Evolutionary conservation across 2,113 vertebrate species (phyloP).

Genomic region (Baryphthengus martii): DNA sequence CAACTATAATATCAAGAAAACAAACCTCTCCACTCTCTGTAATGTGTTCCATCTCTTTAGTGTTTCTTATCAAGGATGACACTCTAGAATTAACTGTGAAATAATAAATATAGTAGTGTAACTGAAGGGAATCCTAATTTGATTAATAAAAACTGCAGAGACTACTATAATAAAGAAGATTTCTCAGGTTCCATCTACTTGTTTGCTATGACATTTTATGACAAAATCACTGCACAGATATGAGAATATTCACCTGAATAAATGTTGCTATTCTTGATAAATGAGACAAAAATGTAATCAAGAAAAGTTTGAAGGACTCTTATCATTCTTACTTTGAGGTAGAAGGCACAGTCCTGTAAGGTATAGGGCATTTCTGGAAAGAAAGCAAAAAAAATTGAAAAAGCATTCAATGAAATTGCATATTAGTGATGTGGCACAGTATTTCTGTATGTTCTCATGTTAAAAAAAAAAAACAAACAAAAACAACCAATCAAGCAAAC

Average conservation of each 20-base stretch:
- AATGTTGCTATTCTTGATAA: not conserved
- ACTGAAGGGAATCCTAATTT: not conserved
- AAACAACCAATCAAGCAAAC: too few relatives aligned
- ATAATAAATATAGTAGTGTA: not conserved
- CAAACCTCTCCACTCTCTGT: not conserved
- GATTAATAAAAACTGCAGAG: not conserved
- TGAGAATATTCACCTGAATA: not conserved
- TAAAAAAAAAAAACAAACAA: not conserved
- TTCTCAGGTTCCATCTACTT: not conserved
- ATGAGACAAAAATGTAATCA: not conserved
- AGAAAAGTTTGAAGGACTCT: not conserved
- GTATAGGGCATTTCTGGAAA: not conserved
- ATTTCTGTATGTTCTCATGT: not conserved
- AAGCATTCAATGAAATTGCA: not conserved
- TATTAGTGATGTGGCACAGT: not conserved
- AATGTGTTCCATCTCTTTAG: not conserved
- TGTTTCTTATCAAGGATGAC: not conserved
- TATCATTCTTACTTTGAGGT: not conserved
- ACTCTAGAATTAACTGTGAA: slow-evolving; percentile 22
- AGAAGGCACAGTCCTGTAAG: not conserved
- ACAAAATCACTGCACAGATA: not conserved
- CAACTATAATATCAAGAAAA: not conserved
- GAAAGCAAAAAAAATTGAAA: not conserved
- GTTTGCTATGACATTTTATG: not conserved
- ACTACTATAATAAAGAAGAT: not conserved